A percentile compares a stretch with the other conserved stretches of the same genome.
Evolutionary conservation across 2,113 vertebrate species (phyloP).

Genomic region (Herpetotheres cachinnans): DNA sequence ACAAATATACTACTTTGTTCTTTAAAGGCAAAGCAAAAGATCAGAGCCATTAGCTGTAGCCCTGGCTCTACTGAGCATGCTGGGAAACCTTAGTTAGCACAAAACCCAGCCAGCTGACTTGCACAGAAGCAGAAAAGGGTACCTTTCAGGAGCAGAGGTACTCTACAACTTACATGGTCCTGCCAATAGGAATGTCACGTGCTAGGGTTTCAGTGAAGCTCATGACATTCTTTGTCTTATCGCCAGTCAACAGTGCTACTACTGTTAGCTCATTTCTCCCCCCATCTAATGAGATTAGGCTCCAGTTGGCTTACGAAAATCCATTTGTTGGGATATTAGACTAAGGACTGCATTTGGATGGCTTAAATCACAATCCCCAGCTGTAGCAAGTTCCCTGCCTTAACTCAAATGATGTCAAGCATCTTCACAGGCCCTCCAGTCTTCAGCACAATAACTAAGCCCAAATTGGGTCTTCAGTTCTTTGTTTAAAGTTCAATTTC

Average conservation of each 20-base stretch:
- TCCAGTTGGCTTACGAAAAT: constrained; percentile 8
- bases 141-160: background rate
- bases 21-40: background rate
- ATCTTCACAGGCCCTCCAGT: background rate
- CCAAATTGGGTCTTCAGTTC: background rate
- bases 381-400: background rate
- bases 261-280: background rate
- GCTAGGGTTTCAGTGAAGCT: background rate
- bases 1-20: background rate
- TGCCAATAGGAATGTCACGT: background rate
- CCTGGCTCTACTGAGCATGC: background rate
- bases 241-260: background rate
- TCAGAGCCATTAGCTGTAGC: background rate
- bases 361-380: background rate
- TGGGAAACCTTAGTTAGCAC: background rate
- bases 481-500: background rate
- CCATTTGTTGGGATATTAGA: background rate
- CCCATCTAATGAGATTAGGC: background rate
- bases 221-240: background rate
- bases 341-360: background rate
- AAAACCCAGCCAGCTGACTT: background rate
- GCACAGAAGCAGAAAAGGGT: background rate
- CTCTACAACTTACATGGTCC: background rate
- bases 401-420: background rate
- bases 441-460: background rate